Base-by-base conservation (phyloP, 1,140 invertebrate genomes). In the Bombus superbus region DNA sequence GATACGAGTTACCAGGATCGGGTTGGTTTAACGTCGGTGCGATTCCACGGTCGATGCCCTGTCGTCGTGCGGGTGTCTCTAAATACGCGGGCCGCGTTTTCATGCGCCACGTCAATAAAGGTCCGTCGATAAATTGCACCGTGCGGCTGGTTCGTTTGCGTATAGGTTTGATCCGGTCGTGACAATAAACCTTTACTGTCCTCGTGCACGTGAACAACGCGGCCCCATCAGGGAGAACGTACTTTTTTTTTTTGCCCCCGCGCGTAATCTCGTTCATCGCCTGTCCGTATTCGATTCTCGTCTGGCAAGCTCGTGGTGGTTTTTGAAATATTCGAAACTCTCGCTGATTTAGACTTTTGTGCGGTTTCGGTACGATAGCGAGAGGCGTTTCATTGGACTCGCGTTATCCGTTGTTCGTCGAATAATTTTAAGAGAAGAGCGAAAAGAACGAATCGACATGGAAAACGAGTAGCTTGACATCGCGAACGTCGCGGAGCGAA, bases 11-110 rank as follows among this genome's bases (percentile, higher is more conserved):
- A 66, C 64, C 1, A 68, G 32, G 6, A 22, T 6, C 47, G 32
- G n/a, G 64, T 69, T 47, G 10, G n/a, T 73, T 81, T 73, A 28
- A 25, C 15, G 69, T 47, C 18, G 18, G 22, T 22, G 40, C 71
- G 71, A 64, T 82, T 47, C n/a, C 15, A 2, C 32, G 62, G 35
- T 35, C 47, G 53, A 64, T 74, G 76, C 18, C 35, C 44, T 53
- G 42, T n/a, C 15, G 38, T 15, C n/a, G 38, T 69, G 47, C 76
- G 66, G 76, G 38, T 47, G 53, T 79, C 40, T 35, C 76, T 71
- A 72, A 79, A 84, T 66, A 72, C 32, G 15, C 35, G 76, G 74
- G 32, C 44, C 53, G 42, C 66, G 82, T 84, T 84, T 84, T 79
- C 64, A 18, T 78, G 64, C 64, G 35, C 82, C 47, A 35, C 62